Conservation (phyloP, 2,113 vertebrate genomes). For the Cervus canadensis region DNA sequence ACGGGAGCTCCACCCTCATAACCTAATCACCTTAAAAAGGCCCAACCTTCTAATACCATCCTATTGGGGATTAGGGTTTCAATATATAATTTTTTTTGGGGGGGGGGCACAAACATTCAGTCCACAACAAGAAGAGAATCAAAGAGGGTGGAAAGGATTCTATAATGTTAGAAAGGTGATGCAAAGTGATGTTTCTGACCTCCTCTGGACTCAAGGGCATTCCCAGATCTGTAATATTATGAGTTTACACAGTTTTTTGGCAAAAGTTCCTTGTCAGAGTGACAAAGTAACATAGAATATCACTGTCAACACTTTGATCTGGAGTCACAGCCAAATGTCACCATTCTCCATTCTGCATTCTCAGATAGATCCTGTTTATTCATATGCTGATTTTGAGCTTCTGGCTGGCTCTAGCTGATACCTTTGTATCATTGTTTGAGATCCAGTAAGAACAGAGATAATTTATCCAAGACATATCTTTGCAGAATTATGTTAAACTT, state of each 20-base stretch:
- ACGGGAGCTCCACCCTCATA: neutral
- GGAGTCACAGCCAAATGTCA: neutral
- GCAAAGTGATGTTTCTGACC: neutral
- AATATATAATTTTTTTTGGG: neutral
- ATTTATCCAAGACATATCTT: neutral
- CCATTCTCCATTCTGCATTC: neutral
- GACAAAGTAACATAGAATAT: neutral
- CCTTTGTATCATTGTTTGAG: neutral
- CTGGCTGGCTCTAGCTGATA: neutral
- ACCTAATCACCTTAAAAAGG: neutral
- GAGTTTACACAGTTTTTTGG: neutral
- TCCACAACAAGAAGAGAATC: neutral
- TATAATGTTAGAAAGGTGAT: neutral
- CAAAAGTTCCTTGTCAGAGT: neutral
- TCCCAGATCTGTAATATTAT: neutral
- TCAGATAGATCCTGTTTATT: neutral
- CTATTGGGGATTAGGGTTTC: neutral
- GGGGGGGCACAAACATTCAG: neutral
- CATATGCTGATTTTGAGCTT: neutral
- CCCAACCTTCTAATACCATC: neutral
- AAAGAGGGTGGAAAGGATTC: neutral
- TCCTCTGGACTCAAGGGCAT: neutral
- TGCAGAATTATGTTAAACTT: neutral
- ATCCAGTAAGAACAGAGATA: neutral
- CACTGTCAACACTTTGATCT: neutral